Evolutionary conservation across 2,797 vertebrate genomes (phyloP).

Genomic region (Pipistrellus pygmaeus): DNA sequence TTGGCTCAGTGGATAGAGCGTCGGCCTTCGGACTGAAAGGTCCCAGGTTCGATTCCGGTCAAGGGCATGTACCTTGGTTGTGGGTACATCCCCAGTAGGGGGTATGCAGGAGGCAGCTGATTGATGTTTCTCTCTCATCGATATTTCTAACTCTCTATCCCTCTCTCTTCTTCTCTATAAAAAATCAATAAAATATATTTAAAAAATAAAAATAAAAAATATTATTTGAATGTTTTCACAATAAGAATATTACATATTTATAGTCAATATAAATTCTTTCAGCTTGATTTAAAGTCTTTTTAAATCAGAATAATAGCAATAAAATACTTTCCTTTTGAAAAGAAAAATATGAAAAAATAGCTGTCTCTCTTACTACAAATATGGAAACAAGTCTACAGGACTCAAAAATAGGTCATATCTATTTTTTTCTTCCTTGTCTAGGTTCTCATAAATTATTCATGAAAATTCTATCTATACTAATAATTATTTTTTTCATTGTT

Average conservation of each 20-base stretch:
- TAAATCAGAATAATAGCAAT: conserved; percentile 11
- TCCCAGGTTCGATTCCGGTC: too few relatives aligned
- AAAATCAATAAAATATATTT: neutral
- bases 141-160: too few relatives aligned
- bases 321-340: conserved; percentile 57
- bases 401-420: conserved; percentile 65
- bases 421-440: conserved; percentile 63
- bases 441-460: conserved; percentile 72
- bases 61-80: too few relatives aligned
- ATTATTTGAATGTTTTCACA: conserved; percentile 11
- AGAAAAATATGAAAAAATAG: conserved; percentile 54
- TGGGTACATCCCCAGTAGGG: too few relatives aligned
- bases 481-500: conserved; percentile 69
- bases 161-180: too few relatives aligned
- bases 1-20: too few relatives aligned
- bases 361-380: conserved; percentile 60
- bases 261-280: neutral
- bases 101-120: too few relatives aligned
- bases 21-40: too few relatives aligned
- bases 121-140: too few relatives aligned
- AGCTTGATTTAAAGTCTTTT: too few relatives aligned
- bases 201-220: neutral
- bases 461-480: conserved; percentile 46
- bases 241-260: conserved; percentile 56
- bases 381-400: conserved; percentile 4